Conservation (phyloP, 2,113 vertebrate species). For the Urocynchramus pylzowi region DNA sequence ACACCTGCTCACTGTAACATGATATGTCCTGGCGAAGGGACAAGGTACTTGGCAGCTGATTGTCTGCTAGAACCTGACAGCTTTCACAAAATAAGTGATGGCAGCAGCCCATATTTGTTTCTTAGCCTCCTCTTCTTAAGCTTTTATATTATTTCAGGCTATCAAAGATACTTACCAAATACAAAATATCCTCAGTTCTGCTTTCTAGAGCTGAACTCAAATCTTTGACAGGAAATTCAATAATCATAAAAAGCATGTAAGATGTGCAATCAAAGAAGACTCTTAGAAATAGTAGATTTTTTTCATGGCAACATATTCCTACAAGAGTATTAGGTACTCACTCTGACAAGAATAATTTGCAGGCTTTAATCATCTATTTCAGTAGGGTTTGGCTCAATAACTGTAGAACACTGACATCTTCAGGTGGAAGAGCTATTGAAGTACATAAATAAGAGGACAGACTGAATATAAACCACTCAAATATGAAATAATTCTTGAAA, state of each 20-base stretch:
- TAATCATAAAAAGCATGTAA: background rate
- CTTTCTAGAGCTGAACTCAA: background rate
- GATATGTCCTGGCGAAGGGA: background rate
- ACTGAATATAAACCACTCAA: background rate
- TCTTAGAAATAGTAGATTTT: background rate
- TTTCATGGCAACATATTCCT: background rate
- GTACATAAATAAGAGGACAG: background rate
- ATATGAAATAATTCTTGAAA: background rate
- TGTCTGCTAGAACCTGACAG: background rate
- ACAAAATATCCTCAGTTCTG: background rate
- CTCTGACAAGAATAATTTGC: background rate
- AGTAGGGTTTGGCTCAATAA: background rate
- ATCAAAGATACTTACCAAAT: background rate
- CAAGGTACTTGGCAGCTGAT: background rate
- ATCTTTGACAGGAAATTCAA: background rate
- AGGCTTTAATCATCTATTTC: background rate
- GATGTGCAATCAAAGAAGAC: background rate
- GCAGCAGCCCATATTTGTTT: background rate
- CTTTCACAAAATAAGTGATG: background rate
- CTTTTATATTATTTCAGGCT: background rate
- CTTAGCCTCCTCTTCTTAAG: background rate
- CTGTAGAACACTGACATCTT: constrained; percentile 19
- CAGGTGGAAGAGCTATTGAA: background rate
- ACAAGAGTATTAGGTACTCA: background rate
- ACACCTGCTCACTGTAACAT: background rate